Percentiles rank a stretch among this genome's conserved stretches.
phyloP scores from a whole-genome alignment of 2,888 invertebrate species.

The Lithophane semibrunnea region DNA sequence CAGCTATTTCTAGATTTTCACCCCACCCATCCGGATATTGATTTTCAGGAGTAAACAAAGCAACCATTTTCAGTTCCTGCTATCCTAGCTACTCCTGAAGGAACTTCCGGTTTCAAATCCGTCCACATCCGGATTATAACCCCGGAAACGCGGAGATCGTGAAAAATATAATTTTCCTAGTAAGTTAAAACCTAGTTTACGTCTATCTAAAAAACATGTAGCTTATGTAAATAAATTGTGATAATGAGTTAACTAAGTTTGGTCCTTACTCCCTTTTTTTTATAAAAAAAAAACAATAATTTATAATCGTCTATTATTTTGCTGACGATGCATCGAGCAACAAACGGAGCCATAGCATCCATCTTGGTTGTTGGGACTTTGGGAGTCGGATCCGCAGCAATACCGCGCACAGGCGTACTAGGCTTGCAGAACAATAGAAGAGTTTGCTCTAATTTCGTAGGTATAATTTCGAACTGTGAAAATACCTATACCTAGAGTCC shows the following conservation, averaged over 20 bases:
- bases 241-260: slow-evolving; percentile 3
- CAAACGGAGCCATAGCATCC: slow-evolving; percentile 60
- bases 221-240: neutral
- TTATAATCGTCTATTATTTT: neutral
- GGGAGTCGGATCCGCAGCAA: slow-evolving; percentile 80
- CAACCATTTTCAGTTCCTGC: slow-evolving; percentile 70
- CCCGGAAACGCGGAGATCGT: slow-evolving; percentile 32
- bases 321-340: slow-evolving; percentile 3
- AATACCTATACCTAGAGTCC: slow-evolving; percentile 29
- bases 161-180: neutral
- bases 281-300: neutral
- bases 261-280: neutral
- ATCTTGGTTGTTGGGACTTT: slow-evolving; percentile 68
- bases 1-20: slow-evolving; percentile 18
- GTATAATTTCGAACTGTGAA: slow-evolving; percentile 22
- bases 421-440: slow-evolving; percentile 71
- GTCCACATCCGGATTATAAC: slow-evolving; percentile 52
- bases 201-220: neutral
- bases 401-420: slow-evolving; percentile 78
- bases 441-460: slow-evolving; percentile 55
- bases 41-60: slow-evolving; percentile 67
- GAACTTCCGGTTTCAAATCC: slow-evolving; percentile 76
- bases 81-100: slow-evolving; percentile 74
- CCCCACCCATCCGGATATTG: slow-evolving; percentile 64
- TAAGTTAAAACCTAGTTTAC: neutral